Evolutionary conservation across 1,140 invertebrate genomes (phyloP).

Genomic region (Telenomus remus): DNA sequence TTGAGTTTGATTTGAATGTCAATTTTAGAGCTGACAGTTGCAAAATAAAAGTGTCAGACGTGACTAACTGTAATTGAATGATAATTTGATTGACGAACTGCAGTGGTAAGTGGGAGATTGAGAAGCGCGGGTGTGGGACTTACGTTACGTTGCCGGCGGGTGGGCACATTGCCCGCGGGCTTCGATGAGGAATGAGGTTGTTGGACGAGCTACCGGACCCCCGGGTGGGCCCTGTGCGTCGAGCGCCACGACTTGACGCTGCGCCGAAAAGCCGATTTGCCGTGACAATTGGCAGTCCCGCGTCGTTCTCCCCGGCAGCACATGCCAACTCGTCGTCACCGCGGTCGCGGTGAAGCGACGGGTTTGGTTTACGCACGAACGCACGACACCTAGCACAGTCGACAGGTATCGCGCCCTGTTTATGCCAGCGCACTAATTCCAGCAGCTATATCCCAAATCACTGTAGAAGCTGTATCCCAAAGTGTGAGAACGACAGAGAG

Average conservation of each 20-base stretch:
- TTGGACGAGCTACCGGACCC: conserved; percentile 74
- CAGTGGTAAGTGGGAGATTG: too few species aligned
- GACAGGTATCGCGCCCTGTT: conserved; percentile 24
- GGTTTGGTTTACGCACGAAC: conserved; percentile 9
- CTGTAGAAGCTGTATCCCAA: neutral
- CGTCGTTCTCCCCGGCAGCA: conserved; percentile 61
- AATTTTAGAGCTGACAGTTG: too few species aligned
- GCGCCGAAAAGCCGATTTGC: conserved; percentile 65
- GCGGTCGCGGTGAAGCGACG: conserved; percentile 17
- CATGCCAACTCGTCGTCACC: conserved; percentile 54
- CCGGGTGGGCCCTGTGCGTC: conserved; percentile 65
- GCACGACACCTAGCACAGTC: conserved; percentile 29
- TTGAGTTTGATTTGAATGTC: too few species aligned
- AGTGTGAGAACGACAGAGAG: too few species aligned
- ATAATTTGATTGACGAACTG: too few species aligned
- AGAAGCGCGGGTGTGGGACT: conserved; percentile 51
- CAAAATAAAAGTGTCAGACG: too few species aligned
- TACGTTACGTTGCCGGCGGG: conserved; percentile 74
- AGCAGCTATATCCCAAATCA: neutral
- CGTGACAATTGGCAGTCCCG: conserved; percentile 66
- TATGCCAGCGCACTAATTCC: conserved; percentile 13
- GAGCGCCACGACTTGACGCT: conserved; percentile 64
- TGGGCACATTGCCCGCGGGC: conserved; percentile 76
- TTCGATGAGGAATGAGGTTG: conserved; percentile 68
- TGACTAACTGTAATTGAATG: too few species aligned